phyloP scores from a whole-genome alignment of 2,888 invertebrate species.

The Steromphala cineraria region DNA sequence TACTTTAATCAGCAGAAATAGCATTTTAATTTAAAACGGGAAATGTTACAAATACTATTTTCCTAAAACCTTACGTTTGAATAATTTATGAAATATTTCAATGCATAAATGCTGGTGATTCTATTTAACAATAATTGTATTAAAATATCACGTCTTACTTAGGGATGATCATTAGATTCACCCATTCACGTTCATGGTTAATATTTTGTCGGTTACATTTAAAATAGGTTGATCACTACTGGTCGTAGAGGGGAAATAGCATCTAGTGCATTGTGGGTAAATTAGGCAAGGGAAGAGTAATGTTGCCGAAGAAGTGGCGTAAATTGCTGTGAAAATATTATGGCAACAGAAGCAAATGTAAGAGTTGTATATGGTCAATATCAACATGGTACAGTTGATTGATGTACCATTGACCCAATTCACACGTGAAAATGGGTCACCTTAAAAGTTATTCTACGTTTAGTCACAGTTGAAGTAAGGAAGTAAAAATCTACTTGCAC shows the following conservation, averaged over 20 bases:
- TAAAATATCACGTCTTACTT: not conserved
- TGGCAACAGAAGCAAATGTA: conserved; percentile 45
- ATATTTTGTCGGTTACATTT: too few species aligned
- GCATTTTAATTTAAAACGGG: too few species aligned
- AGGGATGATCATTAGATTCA: too few species aligned
- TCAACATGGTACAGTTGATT: not conserved
- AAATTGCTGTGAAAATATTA: conserved; percentile 29
- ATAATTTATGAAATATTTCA: not conserved
- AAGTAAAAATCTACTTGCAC: too few species aligned
- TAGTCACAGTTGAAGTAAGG: too few species aligned
- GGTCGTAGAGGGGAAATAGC: not conserved
- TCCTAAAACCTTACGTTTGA: too few species aligned
- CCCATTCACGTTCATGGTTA: too few species aligned
- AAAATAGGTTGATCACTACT: too few species aligned
- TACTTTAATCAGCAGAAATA: too few species aligned
- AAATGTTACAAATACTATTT: too few species aligned
- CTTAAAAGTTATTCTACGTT: too few species aligned
- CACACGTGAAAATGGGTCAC: too few species aligned
- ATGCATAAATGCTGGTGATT: not conserved
- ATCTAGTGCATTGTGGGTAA: conserved; percentile 43
- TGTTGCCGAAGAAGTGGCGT: conserved; percentile 14
- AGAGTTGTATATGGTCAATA: conserved; percentile 10
- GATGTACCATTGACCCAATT: not conserved
- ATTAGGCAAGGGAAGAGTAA: conserved; percentile 39
- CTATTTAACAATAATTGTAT: not conserved